A percentile compares a stretch with the other conserved stretches of the same genome.
These are phyloP conservation scores for Bombus picipes DNA, from an alignment of 1,140 invertebrate genomes.

Conservation along the genomic window DNA sequence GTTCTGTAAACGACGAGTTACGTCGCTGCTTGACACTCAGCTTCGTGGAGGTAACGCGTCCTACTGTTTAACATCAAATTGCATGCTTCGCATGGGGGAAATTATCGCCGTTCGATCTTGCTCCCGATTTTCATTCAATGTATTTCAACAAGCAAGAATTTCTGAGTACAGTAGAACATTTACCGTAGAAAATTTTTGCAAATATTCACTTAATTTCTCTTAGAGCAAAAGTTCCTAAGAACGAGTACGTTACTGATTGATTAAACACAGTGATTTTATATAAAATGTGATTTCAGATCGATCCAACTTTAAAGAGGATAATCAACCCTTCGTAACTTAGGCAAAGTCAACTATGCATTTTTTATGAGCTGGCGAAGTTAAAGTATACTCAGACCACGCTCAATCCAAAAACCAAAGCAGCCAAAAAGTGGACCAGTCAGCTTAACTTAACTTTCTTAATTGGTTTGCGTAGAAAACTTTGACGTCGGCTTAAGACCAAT, in stretches of 20 bases:
- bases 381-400: background rate
- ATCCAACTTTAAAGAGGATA: constrained; percentile 12
- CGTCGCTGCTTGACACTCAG: background rate
- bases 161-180: too few species aligned
- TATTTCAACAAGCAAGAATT: background rate
- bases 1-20: constrained; percentile 3
- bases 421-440: background rate
- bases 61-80: background rate
- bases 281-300: background rate
- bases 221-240: background rate
- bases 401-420: constrained; percentile 7
- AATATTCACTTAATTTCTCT: too few species aligned
- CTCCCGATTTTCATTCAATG: background rate
- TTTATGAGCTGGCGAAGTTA: constrained; percentile 12
- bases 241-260: background rate
- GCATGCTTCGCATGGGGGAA: background rate
- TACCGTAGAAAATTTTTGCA: too few species aligned
- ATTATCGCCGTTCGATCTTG: background rate
- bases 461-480: background rate
- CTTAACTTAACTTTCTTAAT: constrained; percentile 11
- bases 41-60: too few species aligned
- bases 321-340: constrained; percentile 6
- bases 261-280: background rate
- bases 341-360: constrained; percentile 30
- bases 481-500: background rate